Evolutionary conservation across 2,797 vertebrate genomes (phyloP).

Genomic region (Sebastes taczanowskii): DNA sequence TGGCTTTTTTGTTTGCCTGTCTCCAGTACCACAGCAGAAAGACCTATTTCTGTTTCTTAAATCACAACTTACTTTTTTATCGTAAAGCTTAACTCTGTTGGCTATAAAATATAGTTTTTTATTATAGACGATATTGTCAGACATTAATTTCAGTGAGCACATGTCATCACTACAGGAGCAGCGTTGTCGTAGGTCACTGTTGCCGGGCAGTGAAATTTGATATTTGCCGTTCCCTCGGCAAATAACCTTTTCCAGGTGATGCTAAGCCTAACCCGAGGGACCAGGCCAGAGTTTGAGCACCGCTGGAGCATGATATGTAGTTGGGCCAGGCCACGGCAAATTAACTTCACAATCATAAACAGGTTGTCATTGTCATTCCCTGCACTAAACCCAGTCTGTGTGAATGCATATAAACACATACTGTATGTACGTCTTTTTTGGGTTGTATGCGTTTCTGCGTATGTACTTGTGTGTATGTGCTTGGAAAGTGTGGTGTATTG

Average conservation of each 20-base stretch:
- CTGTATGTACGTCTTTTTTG: background rate
- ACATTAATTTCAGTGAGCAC: slow-evolving; percentile 22
- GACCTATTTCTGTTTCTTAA: background rate
- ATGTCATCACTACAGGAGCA: background rate
- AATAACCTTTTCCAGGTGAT: slow-evolving; percentile 46
- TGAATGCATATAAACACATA: background rate
- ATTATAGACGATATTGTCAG: background rate
- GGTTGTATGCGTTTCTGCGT: background rate
- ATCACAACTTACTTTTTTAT: background rate
- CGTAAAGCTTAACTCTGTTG: background rate
- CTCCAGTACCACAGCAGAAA: background rate
- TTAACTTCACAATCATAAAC: slow-evolving; percentile 30
- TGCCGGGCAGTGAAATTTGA: slow-evolving; percentile 5
- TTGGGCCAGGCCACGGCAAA: slow-evolving; percentile 15
- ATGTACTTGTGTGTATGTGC: background rate
- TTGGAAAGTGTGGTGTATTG: slow-evolving; percentile 4
- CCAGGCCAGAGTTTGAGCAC: slow-evolving; percentile 34
- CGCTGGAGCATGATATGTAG: slow-evolving; percentile 37
- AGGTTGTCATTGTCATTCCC: slow-evolving; percentile 13
- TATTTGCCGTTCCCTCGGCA: slow-evolving; percentile 33
- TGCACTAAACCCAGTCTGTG: background rate
- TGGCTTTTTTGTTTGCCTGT: background rate
- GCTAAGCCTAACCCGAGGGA: slow-evolving; percentile 21
- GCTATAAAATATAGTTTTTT: background rate
- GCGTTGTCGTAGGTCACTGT: slow-evolving; percentile 20